Conservation (phyloP, 2,797 vertebrate genomes). For the Sebastes hubbsi region DNA sequence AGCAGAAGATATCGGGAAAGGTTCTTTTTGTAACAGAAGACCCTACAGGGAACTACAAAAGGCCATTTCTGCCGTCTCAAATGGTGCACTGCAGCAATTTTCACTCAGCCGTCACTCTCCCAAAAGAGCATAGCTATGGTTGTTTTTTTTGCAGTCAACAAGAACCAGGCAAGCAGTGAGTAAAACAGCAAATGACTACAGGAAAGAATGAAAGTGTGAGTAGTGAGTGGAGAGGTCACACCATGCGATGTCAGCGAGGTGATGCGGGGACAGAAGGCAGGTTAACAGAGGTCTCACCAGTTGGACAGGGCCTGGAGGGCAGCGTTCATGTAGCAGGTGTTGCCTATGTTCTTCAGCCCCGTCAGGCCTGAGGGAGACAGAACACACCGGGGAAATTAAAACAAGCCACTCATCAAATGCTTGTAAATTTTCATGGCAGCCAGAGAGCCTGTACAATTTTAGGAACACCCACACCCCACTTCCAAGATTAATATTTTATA, state of each 20-base stretch:
- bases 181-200: slow-evolving; percentile 21
- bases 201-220: slow-evolving; percentile 2
- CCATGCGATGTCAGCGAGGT: background rate
- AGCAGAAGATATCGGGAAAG: slow-evolving; percentile 19
- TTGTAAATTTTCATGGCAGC: slow-evolving; percentile 22
- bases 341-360: slow-evolving; percentile 98
- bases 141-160: slow-evolving; percentile 47
- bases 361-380: slow-evolving; percentile 88
- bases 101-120: slow-evolving; percentile 46
- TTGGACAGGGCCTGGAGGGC: slow-evolving; percentile 98
- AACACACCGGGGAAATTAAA: slow-evolving; percentile 39
- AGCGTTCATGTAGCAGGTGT: slow-evolving; percentile 99
- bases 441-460: background rate
- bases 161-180: slow-evolving; percentile 20
- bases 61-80: slow-evolving; percentile 60
- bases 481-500: slow-evolving; percentile 31
- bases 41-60: slow-evolving; percentile 65
- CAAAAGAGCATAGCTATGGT: slow-evolving; percentile 40
- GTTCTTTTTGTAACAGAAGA: slow-evolving; percentile 63
- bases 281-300: slow-evolving; percentile 84
- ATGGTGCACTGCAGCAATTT: slow-evolving; percentile 75
- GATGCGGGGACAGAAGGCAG: background rate
- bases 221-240: slow-evolving; percentile 4
- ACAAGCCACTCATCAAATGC: slow-evolving; percentile 17
- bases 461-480: background rate